phyloP scores from a whole-genome alignment of 2,113 vertebrate species.

The Abramis brama region DNA sequence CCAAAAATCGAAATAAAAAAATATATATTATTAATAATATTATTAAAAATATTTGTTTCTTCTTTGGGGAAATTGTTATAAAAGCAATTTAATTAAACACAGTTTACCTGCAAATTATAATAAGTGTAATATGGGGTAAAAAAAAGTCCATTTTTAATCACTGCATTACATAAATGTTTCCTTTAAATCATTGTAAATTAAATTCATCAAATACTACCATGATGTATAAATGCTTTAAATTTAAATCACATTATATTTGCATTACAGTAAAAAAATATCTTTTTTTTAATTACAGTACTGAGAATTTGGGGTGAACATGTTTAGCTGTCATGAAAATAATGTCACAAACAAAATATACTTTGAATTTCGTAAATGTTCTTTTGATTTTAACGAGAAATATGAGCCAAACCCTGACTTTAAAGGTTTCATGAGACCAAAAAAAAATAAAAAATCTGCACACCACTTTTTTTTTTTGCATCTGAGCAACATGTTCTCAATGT shows the following conservation, averaged over 20 bases:
- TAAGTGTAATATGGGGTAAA: too few relatives aligned
- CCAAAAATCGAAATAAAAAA: too few relatives aligned
- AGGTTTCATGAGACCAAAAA: neutral
- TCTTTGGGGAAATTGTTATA: too few relatives aligned
- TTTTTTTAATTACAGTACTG: neutral
- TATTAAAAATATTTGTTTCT: too few relatives aligned
- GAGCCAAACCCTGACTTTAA: neutral
- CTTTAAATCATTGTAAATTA: neutral
- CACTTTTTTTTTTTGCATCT: neutral
- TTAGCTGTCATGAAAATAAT: neutral
- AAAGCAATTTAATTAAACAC: too few relatives aligned
- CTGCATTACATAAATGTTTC: neutral
- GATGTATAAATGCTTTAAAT: neutral
- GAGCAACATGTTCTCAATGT: neutral
- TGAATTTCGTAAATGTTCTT: neutral
- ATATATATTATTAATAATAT: too few relatives aligned
- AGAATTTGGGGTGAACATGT: neutral
- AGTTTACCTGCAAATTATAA: too few relatives aligned
- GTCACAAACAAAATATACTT: neutral
- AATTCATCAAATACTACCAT: neutral
- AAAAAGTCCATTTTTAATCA: too few relatives aligned
- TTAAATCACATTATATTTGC: neutral
- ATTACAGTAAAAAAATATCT: too few relatives aligned
- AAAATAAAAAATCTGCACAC: neutral
- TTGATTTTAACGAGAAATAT: neutral